A percentile compares a stretch with the other conserved stretches of the same genome.
Conservation (phyloP, 2,888 invertebrate species). For the Drosophila neonasuta region DNA sequence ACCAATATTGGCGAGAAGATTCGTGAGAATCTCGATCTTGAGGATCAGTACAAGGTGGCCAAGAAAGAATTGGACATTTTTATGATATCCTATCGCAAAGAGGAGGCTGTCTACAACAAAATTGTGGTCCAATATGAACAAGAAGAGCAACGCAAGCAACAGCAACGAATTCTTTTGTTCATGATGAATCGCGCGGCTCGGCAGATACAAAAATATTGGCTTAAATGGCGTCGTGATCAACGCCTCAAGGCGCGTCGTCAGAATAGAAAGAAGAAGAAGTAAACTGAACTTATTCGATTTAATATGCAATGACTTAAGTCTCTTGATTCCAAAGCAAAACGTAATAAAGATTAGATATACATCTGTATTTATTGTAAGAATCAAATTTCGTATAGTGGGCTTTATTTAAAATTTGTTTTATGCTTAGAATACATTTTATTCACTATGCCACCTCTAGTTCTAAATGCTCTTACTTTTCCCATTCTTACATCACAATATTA, state of each 20-base stretch:
- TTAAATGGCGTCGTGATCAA: slow-evolving; percentile 67
- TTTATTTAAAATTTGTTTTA: too few relatives aligned
- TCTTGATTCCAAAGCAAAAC: neutral
- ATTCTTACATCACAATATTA: neutral
- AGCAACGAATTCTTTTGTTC: slow-evolving; percentile 77
- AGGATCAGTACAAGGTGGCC: slow-evolving; percentile 65
- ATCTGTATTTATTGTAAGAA: too few relatives aligned
- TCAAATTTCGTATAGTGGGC: too few relatives aligned
- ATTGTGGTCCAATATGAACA: slow-evolving; percentile 70
- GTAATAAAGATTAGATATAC: slow-evolving; percentile 15
- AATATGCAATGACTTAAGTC: neutral
- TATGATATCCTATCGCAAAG: slow-evolving; percentile 66
- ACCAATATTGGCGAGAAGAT: slow-evolving; percentile 78
- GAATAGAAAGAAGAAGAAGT: slow-evolving; percentile 55
- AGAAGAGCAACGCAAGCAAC: slow-evolving; percentile 74
- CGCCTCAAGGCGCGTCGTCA: slow-evolving; percentile 64
- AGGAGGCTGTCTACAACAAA: slow-evolving; percentile 73
- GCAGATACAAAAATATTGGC: slow-evolving; percentile 78
- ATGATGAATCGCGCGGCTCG: slow-evolving; percentile 81
- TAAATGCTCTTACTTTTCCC: slow-evolving; percentile 23
- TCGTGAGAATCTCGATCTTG: slow-evolving; percentile 69
- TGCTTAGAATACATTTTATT: too few relatives aligned
- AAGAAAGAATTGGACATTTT: slow-evolving; percentile 73
- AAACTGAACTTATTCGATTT: slow-evolving; percentile 12
- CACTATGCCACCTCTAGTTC: too few relatives aligned